Conservation (phyloP, 2,888 invertebrate genomes). For the Microctonus brassicae region DNA sequence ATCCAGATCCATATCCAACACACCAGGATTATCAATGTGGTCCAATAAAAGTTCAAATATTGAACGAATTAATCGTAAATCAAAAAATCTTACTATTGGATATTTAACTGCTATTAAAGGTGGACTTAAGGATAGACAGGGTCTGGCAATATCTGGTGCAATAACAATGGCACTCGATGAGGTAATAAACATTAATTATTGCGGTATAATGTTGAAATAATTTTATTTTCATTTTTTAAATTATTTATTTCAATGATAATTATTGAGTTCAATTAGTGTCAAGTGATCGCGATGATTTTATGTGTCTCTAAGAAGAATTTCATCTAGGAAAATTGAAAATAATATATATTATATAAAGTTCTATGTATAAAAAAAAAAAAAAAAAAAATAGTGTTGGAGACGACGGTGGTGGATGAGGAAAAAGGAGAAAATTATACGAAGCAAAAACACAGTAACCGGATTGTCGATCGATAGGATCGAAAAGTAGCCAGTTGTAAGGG, state of each 20-base stretch:
- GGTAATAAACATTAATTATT: constrained; percentile 70
- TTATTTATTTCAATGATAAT: background rate
- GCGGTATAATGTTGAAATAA: background rate
- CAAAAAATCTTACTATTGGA: constrained; percentile 80
- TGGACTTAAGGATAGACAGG: constrained; percentile 83
- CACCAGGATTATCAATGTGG: constrained; percentile 18
- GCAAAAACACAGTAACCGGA: background rate
- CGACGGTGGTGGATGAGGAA: too few relatives aligned
- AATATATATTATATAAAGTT: too few relatives aligned
- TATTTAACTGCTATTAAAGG: constrained; percentile 88
- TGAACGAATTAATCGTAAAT: constrained; percentile 41
- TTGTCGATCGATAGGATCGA: constrained; percentile 10
- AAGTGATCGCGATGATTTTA: background rate
- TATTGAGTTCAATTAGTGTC: background rate
- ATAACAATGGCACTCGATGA: constrained; percentile 89
- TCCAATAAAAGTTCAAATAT: constrained; percentile 11
- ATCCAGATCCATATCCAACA: constrained; percentile 32
- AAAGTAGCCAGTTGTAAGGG: background rate
- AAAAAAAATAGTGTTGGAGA: background rate
- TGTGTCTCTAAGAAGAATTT: background rate
- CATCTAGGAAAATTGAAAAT: background rate
- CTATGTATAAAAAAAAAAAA: background rate
- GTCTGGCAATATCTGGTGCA: constrained; percentile 91
- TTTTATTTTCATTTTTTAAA: background rate
- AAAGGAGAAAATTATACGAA: too few relatives aligned